Base-by-base conservation (phyloP, 2,113 vertebrate genomes). In the Electrona antarctica region DNA sequence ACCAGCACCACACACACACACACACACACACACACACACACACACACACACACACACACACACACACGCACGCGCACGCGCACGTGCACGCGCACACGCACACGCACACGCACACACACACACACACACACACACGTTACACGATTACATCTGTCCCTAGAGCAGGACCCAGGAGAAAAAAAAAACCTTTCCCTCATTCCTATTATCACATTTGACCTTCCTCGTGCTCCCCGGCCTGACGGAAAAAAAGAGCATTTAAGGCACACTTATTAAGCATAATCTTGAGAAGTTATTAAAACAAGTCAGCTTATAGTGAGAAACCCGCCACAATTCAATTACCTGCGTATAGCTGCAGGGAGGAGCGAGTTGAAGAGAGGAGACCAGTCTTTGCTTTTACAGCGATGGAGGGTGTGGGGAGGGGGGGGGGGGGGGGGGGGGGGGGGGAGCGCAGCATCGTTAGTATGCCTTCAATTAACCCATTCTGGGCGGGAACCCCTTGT, bases 211-310 rank as follows among this genome's bases (percentile, higher is more conserved):
- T 91, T 89, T 92, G 89, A 90, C 92, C 90, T 91, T 92, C 84
- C 86, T 88, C 90, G 83, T 90, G 90, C 85, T 89, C 87, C 77
- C 75, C 85, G 90, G 85, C 84, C 88, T 67, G 82, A 80, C 79
- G 75, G 90, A 86, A 92, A 90, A 91, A 86, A 92, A 90, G 84
- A 89, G 78, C 89, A 82, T 93, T 93, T 91, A 92, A 90, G 85
- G 89, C 88, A 77, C 90, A 91, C 88, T 91, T 93, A 93, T 93
- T 93, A 91, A 93, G 92, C 91, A 90, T 92, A 93, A 93, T 93
- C 91, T 90, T 88, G 89, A 90, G 89, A 92, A 93, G 92, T 94
- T 94, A 94, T 93, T 93, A 93, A 93, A 93, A 93, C 91, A 93
- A 93, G 90, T 86, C 90, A 90, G 90, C 83, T 91, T 90, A 89